Base-by-base conservation (phyloP, 2,797 vertebrate genomes). In the Molossus molossus region DNA sequence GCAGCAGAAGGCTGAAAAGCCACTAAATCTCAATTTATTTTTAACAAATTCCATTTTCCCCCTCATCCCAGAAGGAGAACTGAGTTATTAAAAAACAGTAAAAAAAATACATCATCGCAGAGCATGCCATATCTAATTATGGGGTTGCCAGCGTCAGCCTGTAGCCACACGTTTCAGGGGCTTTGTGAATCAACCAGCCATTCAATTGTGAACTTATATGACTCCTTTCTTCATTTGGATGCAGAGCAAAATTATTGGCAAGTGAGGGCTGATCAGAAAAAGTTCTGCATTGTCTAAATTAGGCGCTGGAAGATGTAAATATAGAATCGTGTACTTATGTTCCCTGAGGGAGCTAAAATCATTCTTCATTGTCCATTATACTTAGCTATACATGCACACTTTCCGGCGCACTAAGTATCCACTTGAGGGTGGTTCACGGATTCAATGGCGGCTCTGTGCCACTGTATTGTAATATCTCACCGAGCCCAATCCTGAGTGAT, bases 21-120 rank as follows among this genome's bases (percentile, higher is more conserved):
- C 73, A 97, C 64, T 96, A 91, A 98, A 97, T 97, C 94, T 97
- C 1, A 67, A 64, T 97, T 97, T 98, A 98, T 97, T 97, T 98
- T 97, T 97, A 97, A 95, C 77, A 90, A 92, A 96, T 95, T 95
- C 96, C 96, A 96, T 97, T 97, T 96, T 90, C 75, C 94, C 91
- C 95, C 90, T 97, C 97, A 89, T 75, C 73, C 97, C 96, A 90
- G 88, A 97, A 97, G 88, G 97, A 97, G 94, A 96, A 96, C 90
- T 33, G 77, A 97, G 96, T 83, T 97, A 98, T 97, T 91, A 97
- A 97, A 97, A 97, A 97, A 90, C 93, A 96, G 84, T 90, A 96
- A 98, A 94, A 45, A 45, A 91, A 97, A 0, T 97, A 97, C 96
- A 90, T 97, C 96, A 82, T 37, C 91, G 67, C 95, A 87, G 88